Percentiles rank a stretch among this genome's conserved stretches.
Conservation (phyloP, 2,888 invertebrate genomes). For the Phortica okadai region DNA sequence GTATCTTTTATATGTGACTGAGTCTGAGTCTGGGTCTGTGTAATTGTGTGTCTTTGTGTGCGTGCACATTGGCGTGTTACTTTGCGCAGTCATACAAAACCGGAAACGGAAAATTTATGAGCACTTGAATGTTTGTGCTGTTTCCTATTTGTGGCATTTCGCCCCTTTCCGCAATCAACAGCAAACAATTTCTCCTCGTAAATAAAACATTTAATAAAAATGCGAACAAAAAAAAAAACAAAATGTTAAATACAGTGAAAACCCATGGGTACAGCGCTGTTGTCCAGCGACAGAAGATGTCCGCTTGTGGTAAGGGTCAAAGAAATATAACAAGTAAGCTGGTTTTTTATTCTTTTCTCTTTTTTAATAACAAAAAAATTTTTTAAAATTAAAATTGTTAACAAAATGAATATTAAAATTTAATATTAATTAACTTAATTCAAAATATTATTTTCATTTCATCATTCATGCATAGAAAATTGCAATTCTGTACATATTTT, state of each 20-base stretch:
- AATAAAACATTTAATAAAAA: conserved; percentile 3
- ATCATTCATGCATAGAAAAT: no score
- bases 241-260: no score
- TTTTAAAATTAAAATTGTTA: no score
- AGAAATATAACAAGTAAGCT: no score
- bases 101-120: conserved; percentile 21
- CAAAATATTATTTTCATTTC: no score
- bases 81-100: background rate
- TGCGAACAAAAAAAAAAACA: background rate
- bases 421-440: no score
- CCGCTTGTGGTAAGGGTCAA: background rate
- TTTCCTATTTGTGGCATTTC: conserved; percentile 16
- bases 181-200: background rate
- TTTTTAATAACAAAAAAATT: no score
- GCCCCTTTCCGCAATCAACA: background rate
- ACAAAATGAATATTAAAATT: no score
- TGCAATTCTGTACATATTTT: no score
- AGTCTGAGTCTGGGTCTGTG: background rate
- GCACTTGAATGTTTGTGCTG: conserved; percentile 11
- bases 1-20: background rate
- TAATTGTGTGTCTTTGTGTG: background rate
- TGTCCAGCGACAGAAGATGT: background rate
- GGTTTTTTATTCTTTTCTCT: no score
- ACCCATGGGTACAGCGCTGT: no score
- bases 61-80: background rate